Evolutionary conservation across 2,888 invertebrate genomes (phyloP).

Genomic region (Tiliacea aurago): DNA sequence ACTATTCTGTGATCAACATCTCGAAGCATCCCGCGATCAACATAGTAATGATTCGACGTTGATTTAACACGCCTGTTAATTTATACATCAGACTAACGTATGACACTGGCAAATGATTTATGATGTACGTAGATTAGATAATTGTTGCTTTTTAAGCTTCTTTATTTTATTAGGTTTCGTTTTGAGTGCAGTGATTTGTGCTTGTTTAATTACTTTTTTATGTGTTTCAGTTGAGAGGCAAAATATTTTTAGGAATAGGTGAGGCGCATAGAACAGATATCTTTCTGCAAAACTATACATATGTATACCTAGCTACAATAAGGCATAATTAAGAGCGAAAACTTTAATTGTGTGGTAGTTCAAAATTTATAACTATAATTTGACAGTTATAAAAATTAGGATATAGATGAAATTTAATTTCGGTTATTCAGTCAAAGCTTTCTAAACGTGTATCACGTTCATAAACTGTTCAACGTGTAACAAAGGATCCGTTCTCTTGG

Average conservation of each 20-base stretch:
- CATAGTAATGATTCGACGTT: slow-evolving; percentile 78
- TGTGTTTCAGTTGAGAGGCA: background rate
- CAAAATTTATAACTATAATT: too few species aligned
- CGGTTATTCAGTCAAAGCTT: background rate
- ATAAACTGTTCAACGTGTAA: too few species aligned
- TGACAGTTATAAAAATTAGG: background rate
- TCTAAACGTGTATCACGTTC: too few species aligned
- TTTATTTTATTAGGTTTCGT: slow-evolving; percentile 60
- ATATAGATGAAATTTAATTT: background rate
- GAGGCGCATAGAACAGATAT: background rate
- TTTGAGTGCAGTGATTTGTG: slow-evolving; percentile 27
- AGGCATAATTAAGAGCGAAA: background rate
- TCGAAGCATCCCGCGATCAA: slow-evolving; percentile 53
- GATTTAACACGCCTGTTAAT: slow-evolving; percentile 86
- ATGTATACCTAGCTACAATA: background rate
- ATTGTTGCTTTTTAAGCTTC: slow-evolving; percentile 68
- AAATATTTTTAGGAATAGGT: background rate
- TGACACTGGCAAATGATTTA: slow-evolving; percentile 78
- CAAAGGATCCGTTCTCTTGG: background rate
- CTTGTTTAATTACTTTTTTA: slow-evolving; percentile 47
- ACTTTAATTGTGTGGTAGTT: too few species aligned
- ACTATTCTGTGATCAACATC: slow-evolving; percentile 9
- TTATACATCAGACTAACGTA: slow-evolving; percentile 73
- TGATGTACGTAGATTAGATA: slow-evolving; percentile 71
- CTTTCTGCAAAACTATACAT: background rate